Conservation (phyloP, 1,140 invertebrate genomes). For the Philopotamus ludificatus region DNA sequence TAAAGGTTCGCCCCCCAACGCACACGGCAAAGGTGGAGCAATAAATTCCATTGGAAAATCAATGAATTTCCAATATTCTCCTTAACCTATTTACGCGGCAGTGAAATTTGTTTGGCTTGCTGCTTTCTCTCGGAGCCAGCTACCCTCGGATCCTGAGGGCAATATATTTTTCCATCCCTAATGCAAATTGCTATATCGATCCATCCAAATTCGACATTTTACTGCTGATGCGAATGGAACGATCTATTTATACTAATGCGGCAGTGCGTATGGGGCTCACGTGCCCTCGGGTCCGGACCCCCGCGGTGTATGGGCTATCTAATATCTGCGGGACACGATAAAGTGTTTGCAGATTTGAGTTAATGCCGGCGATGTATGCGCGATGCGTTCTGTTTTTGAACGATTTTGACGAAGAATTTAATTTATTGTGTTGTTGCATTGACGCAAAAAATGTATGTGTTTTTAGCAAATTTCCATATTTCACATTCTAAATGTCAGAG, state of each 20-base stretch:
- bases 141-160: not conserved
- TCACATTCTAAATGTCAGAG: not conserved
- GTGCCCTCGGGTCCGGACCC: too few relatives aligned
- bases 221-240: constrained; percentile 1
- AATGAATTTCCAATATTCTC: not conserved
- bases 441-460: too few relatives aligned
- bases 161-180: constrained; percentile 9
- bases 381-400: too few relatives aligned
- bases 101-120: not conserved
- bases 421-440: too few relatives aligned
- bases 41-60: not conserved
- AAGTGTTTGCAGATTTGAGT: too few relatives aligned
- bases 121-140: not conserved
- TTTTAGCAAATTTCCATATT: not conserved
- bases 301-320: too few relatives aligned
- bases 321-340: too few relatives aligned
- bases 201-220: not conserved
- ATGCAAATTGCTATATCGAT: constrained; percentile 22
- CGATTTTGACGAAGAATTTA: too few relatives aligned
- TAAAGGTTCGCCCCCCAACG: too few relatives aligned
- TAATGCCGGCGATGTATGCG: too few relatives aligned
- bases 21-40: too few relatives aligned
- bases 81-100: not conserved
- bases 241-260: constrained; percentile 17
- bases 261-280: too few relatives aligned